These are phyloP conservation scores for Temnothorax rugatulus DNA, from an alignment of 2,888 invertebrate species.

Conservation along the genomic window DNA sequence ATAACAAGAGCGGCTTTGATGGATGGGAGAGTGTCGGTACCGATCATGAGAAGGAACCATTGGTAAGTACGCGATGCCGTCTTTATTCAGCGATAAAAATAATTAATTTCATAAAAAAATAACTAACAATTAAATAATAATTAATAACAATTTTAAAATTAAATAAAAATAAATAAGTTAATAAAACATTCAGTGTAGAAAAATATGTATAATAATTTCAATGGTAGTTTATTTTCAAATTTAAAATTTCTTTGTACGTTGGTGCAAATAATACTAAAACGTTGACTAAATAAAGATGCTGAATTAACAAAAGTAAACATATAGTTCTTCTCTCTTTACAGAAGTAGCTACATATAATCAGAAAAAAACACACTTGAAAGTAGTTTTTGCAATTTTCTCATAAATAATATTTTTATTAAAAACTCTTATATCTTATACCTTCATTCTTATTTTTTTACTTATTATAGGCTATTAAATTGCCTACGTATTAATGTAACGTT, in stretches of 20 bases:
- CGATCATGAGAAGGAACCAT: conserved; percentile 87
- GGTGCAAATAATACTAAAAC: neutral
- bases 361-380: neutral
- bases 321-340: neutral
- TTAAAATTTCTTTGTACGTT: neutral
- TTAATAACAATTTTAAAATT: neutral
- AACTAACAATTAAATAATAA: neutral
- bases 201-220: neutral
- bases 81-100: neutral
- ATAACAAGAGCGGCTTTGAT: conserved; percentile 86
- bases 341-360: neutral
- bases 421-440: neutral
- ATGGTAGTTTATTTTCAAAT: neutral
- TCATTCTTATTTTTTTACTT: conserved; percentile 7
- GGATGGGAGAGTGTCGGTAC: conserved; percentile 89
- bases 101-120: neutral
- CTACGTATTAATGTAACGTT: conserved; percentile 24
- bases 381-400: neutral
- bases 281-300: neutral
- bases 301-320: neutral
- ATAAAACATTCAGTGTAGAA: neutral
- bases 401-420: conserved; percentile 32
- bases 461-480: conserved; percentile 23
- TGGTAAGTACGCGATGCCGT: conserved; percentile 78
- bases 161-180: neutral